Percentiles rank a stretch among this genome's conserved stretches.
These are phyloP conservation scores for Drosophila longiperda DNA, from an alignment of 2,888 invertebrate genomes.

Conservation along the genomic window DNA sequence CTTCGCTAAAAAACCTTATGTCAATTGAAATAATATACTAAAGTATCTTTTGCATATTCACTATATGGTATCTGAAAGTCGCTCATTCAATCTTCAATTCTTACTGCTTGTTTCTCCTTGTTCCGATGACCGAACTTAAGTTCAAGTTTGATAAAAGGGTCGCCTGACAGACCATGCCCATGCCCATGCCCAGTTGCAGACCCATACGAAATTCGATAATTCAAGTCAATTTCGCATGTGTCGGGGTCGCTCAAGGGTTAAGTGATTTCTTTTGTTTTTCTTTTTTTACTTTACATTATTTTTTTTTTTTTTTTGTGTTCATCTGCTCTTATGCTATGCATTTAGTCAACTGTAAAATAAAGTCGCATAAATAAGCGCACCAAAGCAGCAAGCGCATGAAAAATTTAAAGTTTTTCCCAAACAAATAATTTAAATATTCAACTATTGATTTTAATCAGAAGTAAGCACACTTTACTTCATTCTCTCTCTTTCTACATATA, in stretches of 20 bases:
- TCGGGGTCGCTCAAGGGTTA: constrained; percentile 76
- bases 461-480: neutral
- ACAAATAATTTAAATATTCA: constrained; percentile 41
- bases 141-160: constrained; percentile 75
- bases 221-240: constrained; percentile 76
- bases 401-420: constrained; percentile 46
- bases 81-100: neutral
- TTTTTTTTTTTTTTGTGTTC: constrained; percentile 21
- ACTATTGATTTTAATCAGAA: constrained; percentile 52
- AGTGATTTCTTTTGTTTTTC: constrained; percentile 72
- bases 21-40: neutral
- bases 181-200: constrained; percentile 44
- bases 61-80: constrained; percentile 15
- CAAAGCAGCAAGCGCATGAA: constrained; percentile 38
- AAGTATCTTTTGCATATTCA: neutral
- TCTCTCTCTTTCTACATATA: too few species aligned
- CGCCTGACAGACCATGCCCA: constrained; percentile 47
- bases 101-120: constrained; percentile 21
- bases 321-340: constrained; percentile 26
- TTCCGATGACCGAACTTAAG: constrained; percentile 63
- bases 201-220: constrained; percentile 70
- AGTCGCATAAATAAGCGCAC: constrained; percentile 64
- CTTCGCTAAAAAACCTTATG: neutral
- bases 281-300: constrained; percentile 20
- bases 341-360: constrained; percentile 72